Conservation (phyloP, 2,113 vertebrate genomes). For the Ceyx cyanopectus region DNA sequence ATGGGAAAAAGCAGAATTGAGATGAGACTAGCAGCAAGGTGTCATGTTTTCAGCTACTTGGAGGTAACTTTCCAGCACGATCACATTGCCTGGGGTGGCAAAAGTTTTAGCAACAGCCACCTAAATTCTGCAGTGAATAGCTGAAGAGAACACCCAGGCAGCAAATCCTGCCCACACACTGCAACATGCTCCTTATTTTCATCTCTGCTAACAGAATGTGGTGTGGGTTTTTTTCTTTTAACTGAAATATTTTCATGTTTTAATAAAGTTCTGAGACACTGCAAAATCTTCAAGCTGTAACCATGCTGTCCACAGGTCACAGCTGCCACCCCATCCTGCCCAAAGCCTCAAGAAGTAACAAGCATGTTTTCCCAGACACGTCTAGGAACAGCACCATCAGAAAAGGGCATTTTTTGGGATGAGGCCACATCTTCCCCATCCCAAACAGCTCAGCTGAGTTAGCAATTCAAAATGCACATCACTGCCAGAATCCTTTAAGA, state of each 20-base stretch:
- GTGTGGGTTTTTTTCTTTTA: background rate
- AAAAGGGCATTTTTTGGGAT: accelerated
- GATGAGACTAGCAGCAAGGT: background rate
- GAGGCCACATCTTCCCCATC: background rate
- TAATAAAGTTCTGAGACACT: background rate
- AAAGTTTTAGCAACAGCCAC: slow-evolving; percentile 31
- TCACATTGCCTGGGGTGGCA: slow-evolving; percentile 35
- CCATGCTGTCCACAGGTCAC: accelerated
- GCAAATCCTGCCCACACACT: background rate
- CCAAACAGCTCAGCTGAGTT: background rate
- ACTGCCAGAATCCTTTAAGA: background rate
- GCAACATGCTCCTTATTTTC: background rate
- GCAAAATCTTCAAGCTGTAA: background rate
- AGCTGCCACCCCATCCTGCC: background rate
- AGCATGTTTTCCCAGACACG: background rate
- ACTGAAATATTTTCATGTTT: background rate
- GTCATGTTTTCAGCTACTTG: background rate
- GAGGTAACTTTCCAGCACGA: background rate
- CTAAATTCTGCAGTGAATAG: slow-evolving; percentile 10
- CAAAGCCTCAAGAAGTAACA: background rate
- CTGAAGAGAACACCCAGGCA: background rate
- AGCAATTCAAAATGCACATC: background rate
- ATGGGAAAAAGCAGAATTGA: background rate
- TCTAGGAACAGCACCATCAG: background rate
- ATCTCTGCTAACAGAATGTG: background rate